A percentile compares a stretch with the other conserved stretches of the same genome.
Conservation (phyloP, 1,140 invertebrate genomes). For the Littorina saxatilis region DNA sequence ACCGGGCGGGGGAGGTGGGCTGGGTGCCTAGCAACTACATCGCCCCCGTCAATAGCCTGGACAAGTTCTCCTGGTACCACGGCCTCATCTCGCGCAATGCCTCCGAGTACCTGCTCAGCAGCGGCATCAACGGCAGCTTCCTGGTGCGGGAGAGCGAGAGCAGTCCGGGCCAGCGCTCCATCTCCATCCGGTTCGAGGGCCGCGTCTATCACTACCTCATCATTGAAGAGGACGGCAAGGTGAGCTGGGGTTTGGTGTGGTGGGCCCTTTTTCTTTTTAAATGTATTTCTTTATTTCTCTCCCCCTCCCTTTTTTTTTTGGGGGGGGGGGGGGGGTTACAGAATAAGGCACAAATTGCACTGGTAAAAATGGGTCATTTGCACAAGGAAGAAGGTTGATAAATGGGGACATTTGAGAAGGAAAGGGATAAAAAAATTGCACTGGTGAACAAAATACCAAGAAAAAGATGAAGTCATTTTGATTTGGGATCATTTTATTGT, state of each 20-base stretch:
- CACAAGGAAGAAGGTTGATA: too few species aligned
- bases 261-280: too few species aligned
- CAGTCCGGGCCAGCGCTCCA: constrained; percentile 97
- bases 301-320: too few species aligned
- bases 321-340: too few species aligned
- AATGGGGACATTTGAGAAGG: too few species aligned
- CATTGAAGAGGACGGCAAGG: constrained; percentile 96
- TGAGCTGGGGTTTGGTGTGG: constrained; percentile 24
- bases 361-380: too few species aligned
- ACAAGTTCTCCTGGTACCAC: constrained; percentile 99
- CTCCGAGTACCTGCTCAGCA: constrained; percentile 97
- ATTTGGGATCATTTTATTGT: too few species aligned
- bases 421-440: too few species aligned
- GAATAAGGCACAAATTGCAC: too few species aligned
- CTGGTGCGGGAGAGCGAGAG: constrained; percentile 97
- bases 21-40: constrained; percentile 99
- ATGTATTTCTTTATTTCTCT: too few species aligned
- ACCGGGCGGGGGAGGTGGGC: constrained; percentile 88
- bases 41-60: constrained; percentile 96
- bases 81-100: constrained; percentile 96
- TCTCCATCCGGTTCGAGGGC: constrained; percentile 90
- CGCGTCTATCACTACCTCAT: constrained; percentile 98
- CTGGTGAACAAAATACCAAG: too few species aligned
- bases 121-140: constrained; percentile 99
- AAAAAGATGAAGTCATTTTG: too few species aligned